phyloP scores from a whole-genome alignment of 1,140 invertebrate genomes.

The Pseudomyrmex flavicornis region DNA sequence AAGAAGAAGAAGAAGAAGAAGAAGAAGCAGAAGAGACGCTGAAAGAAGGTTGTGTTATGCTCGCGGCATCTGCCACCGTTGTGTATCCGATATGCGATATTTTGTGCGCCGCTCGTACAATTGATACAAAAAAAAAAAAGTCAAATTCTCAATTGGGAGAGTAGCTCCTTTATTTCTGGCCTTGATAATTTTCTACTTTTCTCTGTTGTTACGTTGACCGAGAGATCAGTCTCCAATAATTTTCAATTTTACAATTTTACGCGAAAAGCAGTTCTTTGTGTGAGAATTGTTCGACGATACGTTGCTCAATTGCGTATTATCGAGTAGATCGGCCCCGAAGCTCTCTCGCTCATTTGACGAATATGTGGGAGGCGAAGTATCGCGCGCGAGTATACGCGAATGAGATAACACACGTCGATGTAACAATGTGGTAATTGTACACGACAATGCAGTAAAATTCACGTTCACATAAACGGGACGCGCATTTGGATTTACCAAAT shows the following conservation, averaged over 20 bases:
- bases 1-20: not conserved
- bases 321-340: conserved; percentile 11
- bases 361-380: conserved; percentile 34
- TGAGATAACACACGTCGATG: conserved; percentile 36
- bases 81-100: conserved; percentile 77
- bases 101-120: conserved; percentile 57
- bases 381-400: not conserved
- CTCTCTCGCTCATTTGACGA: conserved; percentile 9
- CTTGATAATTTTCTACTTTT: not conserved
- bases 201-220: not conserved
- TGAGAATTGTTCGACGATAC: no score
- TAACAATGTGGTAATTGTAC: conserved; percentile 45
- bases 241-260: no score
- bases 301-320: not conserved
- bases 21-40: conserved; percentile 9
- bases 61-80: conserved; percentile 77
- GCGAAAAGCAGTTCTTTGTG: no score
- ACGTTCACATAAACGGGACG: conserved; percentile 40
- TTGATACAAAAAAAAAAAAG: conserved; percentile 33
- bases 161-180: conserved; percentile 59
- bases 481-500: conserved; percentile 46
- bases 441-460: conserved; percentile 55
- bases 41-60: conserved; percentile 71
- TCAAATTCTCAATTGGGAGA: conserved; percentile 17
- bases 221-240: not conserved